Conservation (phyloP, 2,113 vertebrate genomes). For the Psilopsiagon aymara region DNA sequence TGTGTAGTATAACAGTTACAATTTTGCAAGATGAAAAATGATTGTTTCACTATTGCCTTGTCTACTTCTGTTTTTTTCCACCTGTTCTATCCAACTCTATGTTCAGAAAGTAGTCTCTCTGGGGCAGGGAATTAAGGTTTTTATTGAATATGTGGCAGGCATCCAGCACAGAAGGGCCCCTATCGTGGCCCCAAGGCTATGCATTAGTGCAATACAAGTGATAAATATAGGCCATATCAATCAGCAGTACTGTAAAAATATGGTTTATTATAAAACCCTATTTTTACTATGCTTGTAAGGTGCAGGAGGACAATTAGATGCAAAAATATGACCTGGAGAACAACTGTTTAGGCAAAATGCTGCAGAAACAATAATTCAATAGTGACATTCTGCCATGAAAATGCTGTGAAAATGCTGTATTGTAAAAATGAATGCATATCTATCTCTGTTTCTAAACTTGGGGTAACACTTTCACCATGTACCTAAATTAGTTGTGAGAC, state of each 20-base stretch:
- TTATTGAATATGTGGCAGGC: conserved; percentile 35
- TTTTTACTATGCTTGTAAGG: neutral
- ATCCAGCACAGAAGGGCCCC: neutral
- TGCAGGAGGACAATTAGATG: neutral
- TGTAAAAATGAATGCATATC: neutral
- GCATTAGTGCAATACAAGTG: neutral
- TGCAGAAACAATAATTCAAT: neutral
- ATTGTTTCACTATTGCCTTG: conserved; percentile 28
- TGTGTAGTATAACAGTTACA: conserved; percentile 17
- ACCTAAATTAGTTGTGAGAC: neutral
- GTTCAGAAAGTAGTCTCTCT: conserved; percentile 34
- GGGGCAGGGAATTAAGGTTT: conserved; percentile 13
- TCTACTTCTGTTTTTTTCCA: conserved; percentile 14
- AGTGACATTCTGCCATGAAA: neutral
- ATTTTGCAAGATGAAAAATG: conserved; percentile 57
- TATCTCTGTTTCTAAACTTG: neutral
- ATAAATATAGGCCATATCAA: conserved; percentile 8
- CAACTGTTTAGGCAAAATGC: neutral
- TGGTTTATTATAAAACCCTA: neutral
- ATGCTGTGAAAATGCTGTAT: neutral
- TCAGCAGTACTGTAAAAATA: neutral
- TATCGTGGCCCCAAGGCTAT: neutral
- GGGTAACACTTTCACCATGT: neutral
- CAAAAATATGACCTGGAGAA: neutral
- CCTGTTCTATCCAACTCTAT: neutral